Evolutionary conservation across 2,888 invertebrate genomes (phyloP).

Genomic region (Diplazon laetatorius): DNA sequence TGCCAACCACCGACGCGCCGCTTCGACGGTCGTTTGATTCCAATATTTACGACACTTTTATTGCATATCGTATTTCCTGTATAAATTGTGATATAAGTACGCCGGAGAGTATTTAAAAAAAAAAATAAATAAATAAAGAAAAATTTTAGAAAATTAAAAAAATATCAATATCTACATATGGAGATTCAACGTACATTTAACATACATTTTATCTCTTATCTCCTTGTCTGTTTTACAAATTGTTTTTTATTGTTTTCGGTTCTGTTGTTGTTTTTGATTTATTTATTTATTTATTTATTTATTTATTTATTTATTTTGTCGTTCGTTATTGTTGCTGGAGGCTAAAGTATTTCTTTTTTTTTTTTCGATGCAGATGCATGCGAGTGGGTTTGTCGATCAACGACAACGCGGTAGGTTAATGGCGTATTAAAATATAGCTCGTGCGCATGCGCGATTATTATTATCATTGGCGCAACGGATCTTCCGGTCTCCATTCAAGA

Average conservation of each 20-base stretch:
- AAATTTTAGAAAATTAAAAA: no score
- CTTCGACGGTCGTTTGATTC: slow-evolving; percentile 51
- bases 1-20: slow-evolving; percentile 2
- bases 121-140: no score
- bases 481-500: neutral
- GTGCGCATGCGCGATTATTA: slow-evolving; percentile 5
- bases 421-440: slow-evolving; percentile 5
- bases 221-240: slow-evolving; percentile 9
- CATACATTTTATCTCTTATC: slow-evolving; percentile 14
- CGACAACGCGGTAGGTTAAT: slow-evolving; percentile 37
- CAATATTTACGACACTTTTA: slow-evolving; percentile 63
- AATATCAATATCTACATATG: neutral
- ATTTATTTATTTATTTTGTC: no score
- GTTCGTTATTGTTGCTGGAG: neutral
- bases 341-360: slow-evolving; percentile 11
- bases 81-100: no score
- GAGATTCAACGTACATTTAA: slow-evolving; percentile 44
- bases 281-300: no score
- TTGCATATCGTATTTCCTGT: slow-evolving; percentile 59
- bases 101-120: no score
- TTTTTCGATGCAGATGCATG: slow-evolving; percentile 15
- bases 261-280: neutral
- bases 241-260: neutral
- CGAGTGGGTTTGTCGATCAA: neutral
- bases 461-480: slow-evolving; percentile 35